phyloP scores from a whole-genome alignment of 2,888 invertebrate genomes.

The Polyommatus iphigenia region DNA sequence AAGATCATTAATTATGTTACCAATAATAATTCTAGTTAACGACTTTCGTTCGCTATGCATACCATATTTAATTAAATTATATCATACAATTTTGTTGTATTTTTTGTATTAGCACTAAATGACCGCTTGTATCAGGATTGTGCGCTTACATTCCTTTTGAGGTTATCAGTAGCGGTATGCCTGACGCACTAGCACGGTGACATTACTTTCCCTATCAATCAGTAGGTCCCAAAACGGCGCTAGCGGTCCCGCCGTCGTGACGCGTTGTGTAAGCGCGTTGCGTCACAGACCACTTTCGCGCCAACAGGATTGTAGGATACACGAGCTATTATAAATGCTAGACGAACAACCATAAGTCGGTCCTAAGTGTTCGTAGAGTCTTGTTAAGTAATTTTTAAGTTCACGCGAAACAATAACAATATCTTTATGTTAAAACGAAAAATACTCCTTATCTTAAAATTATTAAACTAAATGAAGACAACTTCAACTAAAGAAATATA shows the following conservation, averaged over 20 bases:
- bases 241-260: not conserved
- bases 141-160: not conserved
- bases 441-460: too few relatives aligned
- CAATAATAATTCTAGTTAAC: not conserved
- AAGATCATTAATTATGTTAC: not conserved
- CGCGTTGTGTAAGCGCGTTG: constrained; percentile 13
- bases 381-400: too few relatives aligned
- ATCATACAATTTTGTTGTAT: not conserved
- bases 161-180: not conserved
- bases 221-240: not conserved
- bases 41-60: not conserved
- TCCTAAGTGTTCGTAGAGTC: not conserved
- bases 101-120: not conserved
- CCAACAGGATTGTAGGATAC: not conserved
- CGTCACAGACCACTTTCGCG: constrained; percentile 18
- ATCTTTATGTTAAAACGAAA: too few relatives aligned
- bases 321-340: not conserved
- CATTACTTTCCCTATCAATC: not conserved
- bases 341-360: not conserved
- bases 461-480: too few relatives aligned
- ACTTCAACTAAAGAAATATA: too few relatives aligned
- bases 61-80: not conserved
- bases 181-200: not conserved
- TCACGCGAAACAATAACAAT: too few relatives aligned
- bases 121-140: not conserved